phyloP scores from a whole-genome alignment of 2,113 vertebrate genomes.

The Plestiodon gilberti region DNA sequence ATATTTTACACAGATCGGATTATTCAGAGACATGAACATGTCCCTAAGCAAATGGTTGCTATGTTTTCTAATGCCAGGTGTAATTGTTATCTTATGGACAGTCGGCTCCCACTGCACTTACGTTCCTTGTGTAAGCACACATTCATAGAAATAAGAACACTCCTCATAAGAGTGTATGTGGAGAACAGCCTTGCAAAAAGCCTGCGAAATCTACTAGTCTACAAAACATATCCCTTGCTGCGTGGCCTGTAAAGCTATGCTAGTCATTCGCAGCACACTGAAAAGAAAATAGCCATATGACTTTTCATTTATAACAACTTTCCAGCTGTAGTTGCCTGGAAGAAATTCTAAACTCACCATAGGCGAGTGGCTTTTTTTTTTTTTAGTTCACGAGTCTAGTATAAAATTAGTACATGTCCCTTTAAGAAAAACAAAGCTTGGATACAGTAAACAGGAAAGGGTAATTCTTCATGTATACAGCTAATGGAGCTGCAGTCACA shows the following conservation, averaged over 20 bases:
- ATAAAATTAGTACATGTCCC: no score
- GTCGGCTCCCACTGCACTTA: accelerated
- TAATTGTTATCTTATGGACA: background rate
- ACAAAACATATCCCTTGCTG: no score
- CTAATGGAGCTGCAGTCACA: background rate
- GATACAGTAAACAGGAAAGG: background rate
- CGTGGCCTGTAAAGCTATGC: no score
- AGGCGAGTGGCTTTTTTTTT: background rate
- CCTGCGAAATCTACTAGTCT: no score
- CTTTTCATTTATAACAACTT: no score
- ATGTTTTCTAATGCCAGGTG: background rate
- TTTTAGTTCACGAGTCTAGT: no score
- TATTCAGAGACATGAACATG: background rate
- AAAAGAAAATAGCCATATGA: no score
- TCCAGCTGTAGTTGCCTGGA: background rate
- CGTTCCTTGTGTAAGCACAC: no score
- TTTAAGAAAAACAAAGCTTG: background rate
- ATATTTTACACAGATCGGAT: background rate
- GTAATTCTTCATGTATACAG: background rate
- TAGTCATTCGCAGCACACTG: no score
- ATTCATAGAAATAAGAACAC: no score
- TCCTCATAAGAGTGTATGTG: no score
- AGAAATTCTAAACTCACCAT: background rate
- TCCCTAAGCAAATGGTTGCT: background rate
- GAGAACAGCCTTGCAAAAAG: no score